Base-by-base conservation (phyloP, 2,888 invertebrate genomes). In the Diarsia mendica region DNA sequence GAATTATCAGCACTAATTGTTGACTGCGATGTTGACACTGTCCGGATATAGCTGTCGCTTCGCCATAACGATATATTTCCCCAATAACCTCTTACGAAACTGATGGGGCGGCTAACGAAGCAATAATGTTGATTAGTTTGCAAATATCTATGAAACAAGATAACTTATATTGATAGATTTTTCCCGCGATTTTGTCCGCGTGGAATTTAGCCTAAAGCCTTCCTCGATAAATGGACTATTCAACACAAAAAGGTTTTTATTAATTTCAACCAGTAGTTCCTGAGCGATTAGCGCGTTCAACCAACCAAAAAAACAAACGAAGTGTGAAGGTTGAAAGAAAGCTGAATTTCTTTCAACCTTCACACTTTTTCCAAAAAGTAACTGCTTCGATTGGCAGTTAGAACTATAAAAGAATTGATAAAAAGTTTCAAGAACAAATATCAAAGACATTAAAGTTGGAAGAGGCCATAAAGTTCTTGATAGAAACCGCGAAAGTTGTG, bases 391-490 rank as follows among this genome's bases (percentile, higher is more conserved):
- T 61, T 23, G 28, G 18, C n/a, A 53, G 23, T 51, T 67, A 72
- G 18, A 53, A 63, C 60, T 33, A 72, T 76, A 71, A 75, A 82
- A 76, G 4, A 79, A 74, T 55, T 65, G 68, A 79, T 82, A 82
- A 79, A 82, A 81, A 74, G 60, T 87, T 84, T 86, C 67, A 77
- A 82, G 64, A 77, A 53, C 66, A 67, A 60, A 70, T 68, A 66
- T 80, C 64, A 33, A 28, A 61, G 58, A 49, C 63, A 75, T 77
- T 76, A 58, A 72, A 80, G 71, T 78, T 82, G 39, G 75, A 74
- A 78, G 67, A 66, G 74, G 53, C 72, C 44, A 78, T 87, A 78
- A 80, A 77, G 67, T 44, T 51, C 23, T 68, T 72, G 65, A 63
- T 64, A 39, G 69, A 68, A 72, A 77, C 70, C 65, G 71, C 48